Evolutionary conservation across 2,797 vertebrate genomes (phyloP).

Genomic region (Hemibagrus guttatus): DNA sequence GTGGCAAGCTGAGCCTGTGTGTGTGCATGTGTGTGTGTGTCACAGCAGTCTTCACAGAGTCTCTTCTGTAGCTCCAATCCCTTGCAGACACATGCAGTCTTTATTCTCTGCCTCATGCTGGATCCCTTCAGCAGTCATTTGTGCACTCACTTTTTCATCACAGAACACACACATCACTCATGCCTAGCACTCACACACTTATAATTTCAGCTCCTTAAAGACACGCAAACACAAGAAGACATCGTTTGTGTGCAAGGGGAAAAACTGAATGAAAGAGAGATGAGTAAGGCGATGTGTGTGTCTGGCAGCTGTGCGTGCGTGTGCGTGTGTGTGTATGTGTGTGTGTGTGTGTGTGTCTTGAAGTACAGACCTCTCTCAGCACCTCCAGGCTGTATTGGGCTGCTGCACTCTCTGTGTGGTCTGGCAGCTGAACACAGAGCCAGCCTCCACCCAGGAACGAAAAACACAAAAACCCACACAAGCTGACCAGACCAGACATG

Average conservation of each 20-base stretch:
- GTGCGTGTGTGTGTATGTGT: constrained; percentile 26
- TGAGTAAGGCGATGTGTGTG: constrained; percentile 16
- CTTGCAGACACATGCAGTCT: constrained; percentile 26
- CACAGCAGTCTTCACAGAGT: constrained; percentile 24
- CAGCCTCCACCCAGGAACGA: constrained; percentile 64
- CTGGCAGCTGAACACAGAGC: constrained; percentile 80
- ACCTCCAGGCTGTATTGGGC: constrained; percentile 73
- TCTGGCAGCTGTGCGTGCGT: constrained; percentile 1
- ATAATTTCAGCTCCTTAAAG: constrained; percentile 19
- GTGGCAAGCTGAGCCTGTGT: constrained; percentile 14
- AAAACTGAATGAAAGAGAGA: constrained; percentile 17
- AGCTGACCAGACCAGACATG: constrained; percentile 49
- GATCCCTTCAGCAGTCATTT: constrained; percentile 38
- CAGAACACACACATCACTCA: constrained; percentile 35
- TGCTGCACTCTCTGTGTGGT: constrained; percentile 84
- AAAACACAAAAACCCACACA: constrained; percentile 37
- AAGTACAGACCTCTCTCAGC: constrained; percentile 37
- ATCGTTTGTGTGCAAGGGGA: constrained; percentile 1
- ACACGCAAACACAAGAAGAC: not conserved
- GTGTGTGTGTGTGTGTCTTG: constrained; percentile 35
- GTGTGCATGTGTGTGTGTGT: constrained; percentile 21
- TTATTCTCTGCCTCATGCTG: constrained; percentile 29
- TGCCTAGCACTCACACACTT: constrained; percentile 14
- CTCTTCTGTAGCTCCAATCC: constrained; percentile 44
- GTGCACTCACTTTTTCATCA: constrained; percentile 56